These are phyloP conservation scores for Hydrophis major DNA, from an alignment of 2,797 vertebrate species.

Conservation along the genomic window DNA sequence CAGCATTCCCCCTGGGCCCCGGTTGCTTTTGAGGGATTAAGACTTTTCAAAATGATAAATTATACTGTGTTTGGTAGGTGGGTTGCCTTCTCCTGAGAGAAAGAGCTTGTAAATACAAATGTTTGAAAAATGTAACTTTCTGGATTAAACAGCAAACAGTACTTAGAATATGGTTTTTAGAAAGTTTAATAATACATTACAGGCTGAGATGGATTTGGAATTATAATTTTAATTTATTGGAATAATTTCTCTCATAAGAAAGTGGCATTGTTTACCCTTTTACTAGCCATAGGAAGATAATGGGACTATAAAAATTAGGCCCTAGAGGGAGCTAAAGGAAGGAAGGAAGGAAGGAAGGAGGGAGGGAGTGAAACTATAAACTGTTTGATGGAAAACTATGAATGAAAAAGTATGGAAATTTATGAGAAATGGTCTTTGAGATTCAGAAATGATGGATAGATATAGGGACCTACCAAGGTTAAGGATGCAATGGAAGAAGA, in stretches of 20 bases:
- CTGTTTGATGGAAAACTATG: not conserved
- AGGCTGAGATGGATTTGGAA: not conserved
- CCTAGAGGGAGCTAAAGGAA: too few species aligned
- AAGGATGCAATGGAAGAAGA: not conserved
- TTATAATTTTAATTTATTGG: not conserved
- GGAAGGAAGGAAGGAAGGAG: too few species aligned
- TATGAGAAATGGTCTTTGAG: not conserved
- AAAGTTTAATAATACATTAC: not conserved
- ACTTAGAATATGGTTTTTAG: not conserved
- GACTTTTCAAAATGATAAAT: not conserved
- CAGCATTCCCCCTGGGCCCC: not conserved
- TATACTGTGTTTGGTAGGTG: not conserved
- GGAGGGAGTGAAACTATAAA: not conserved
- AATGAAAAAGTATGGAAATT: not conserved
- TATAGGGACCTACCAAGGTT: not conserved
- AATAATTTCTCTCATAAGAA: not conserved
- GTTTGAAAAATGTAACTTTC: not conserved
- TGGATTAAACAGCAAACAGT: not conserved
- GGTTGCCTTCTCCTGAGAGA: not conserved
- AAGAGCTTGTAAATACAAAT: not conserved
- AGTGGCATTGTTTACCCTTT: not conserved
- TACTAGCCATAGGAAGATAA: not conserved
- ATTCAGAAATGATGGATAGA: not conserved
- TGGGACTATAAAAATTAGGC: not conserved
- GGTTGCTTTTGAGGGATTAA: not conserved